These are phyloP conservation scores for Pelobates cultripes DNA, from an alignment of 2,797 vertebrate species.

Conservation along the genomic window DNA sequence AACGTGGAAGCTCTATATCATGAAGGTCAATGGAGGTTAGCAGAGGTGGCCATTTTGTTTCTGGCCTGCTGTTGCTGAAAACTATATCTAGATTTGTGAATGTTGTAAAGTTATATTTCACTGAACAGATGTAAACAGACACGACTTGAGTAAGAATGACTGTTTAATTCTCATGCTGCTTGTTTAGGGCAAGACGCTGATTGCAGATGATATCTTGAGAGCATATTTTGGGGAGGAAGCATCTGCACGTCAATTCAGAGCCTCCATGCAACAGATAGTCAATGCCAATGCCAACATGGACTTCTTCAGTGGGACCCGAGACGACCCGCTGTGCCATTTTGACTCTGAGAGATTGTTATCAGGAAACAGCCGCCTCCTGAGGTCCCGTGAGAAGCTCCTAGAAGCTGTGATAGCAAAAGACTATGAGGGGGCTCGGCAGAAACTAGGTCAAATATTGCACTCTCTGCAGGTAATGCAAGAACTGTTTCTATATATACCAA, in stretches of 20 bases:
- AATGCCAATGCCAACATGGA: slow-evolving; percentile 82
- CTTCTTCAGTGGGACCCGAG: slow-evolving; percentile 74
- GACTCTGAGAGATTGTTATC: slow-evolving; percentile 78
- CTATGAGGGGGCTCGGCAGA: slow-evolving; percentile 74
- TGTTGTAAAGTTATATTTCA: no score
- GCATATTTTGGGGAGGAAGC: slow-evolving; percentile 64
- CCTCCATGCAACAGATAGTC: slow-evolving; percentile 79
- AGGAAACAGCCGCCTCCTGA: slow-evolving; percentile 65
- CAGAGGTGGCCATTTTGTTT: no score
- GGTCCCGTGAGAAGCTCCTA: slow-evolving; percentile 73
- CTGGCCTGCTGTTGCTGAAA: no score
- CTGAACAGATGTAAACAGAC: no score
- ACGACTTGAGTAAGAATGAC: no score
- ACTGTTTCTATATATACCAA: neutral
- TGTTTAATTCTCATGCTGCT: neutral
- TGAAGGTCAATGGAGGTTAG: no score
- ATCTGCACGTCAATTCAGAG: slow-evolving; percentile 75
- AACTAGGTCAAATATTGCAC: slow-evolving; percentile 80
- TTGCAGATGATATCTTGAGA: slow-evolving; percentile 61
- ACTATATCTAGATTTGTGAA: no score
- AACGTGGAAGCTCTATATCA: no score
- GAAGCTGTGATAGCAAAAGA: slow-evolving; percentile 70
- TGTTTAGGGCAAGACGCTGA: slow-evolving; percentile 60
- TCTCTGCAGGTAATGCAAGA: slow-evolving; percentile 77
- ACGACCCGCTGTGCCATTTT: slow-evolving; percentile 83